Base-by-base conservation (phyloP, 2,113 vertebrate species). In the Tachysurus fulvidraco region DNA sequence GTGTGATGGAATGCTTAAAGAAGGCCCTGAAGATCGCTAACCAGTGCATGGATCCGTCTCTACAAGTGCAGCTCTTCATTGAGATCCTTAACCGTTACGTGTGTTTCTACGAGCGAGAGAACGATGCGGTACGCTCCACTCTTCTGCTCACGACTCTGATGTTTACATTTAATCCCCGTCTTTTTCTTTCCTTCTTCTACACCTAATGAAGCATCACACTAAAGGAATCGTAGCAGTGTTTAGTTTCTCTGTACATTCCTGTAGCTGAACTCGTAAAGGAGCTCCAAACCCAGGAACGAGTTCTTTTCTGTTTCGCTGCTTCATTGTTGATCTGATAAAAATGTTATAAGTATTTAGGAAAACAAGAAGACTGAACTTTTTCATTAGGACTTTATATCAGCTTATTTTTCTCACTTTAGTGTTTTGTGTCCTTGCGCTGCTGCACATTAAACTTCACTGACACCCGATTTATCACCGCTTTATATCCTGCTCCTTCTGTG, bases 31-130 rank as follows among this genome's bases (percentile, higher is more conserved):
- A 99, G 94, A 99, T 99, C 80, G 98, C 98, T 86, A 99, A 99
- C 92, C 98, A 99, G 93, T 99, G 98, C 92, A 99, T 99, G 98
- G 98, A 99, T 89, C 97, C 97, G 1, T 99, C 98, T 30, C 94
- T 99, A 90, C 98, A 99, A 93, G 98, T 99, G 36, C 98, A 99
- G 36, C 98, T 99, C 81, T 99, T 99, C 95, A 99, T 98, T 90
- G 98, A 99, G 94, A 99, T 99, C 93, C 97, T 99, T 89, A 99
- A 99, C 94, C 95, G 97, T 97, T 99, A 99, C 14, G 96, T 99
- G 92, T 99, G 98, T 93, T 99, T 99, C 94, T 99, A 99, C 44
- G 98, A 99, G 92, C 95, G 98, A 64, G 98, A 99, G 93, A 99
- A 99, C n/a, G 98, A 99, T 54, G 97, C 96, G 93, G 98, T 99